Conservation (phyloP, 2,888 invertebrate species). For the Polydrusus pterygomalis region DNA sequence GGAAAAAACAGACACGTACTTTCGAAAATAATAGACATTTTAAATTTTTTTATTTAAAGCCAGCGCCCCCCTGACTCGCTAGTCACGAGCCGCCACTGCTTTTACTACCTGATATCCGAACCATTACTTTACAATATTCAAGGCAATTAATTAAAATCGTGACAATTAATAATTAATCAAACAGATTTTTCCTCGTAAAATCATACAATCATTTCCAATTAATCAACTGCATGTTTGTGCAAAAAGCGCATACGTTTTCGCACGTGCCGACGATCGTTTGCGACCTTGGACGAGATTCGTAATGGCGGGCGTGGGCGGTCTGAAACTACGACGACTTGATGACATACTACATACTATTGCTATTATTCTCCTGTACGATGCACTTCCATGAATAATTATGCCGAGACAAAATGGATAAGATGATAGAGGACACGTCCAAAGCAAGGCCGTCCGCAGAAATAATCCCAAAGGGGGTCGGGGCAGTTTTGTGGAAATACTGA, state of each 20-base stretch:
- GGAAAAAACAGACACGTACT: too few relatives aligned
- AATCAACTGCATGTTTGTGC: slow-evolving; percentile 22
- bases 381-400: slow-evolving; percentile 7
- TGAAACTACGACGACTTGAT: slow-evolving; percentile 16
- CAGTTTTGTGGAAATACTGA: too few relatives aligned
- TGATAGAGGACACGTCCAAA: not conserved
- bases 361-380: slow-evolving; percentile 19
- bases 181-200: slow-evolving; percentile 12
- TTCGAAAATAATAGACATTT: too few relatives aligned
- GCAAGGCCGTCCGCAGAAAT: too few relatives aligned
- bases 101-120: too few relatives aligned
- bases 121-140: not conserved
- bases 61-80: too few relatives aligned
- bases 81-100: too few relatives aligned
- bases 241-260: slow-evolving; percentile 1
- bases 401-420: not conserved
- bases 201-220: not conserved
- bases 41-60: too few relatives aligned
- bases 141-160: slow-evolving; percentile 18
- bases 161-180: slow-evolving; percentile 24
- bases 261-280: slow-evolving; percentile 11
- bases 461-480: too few relatives aligned
- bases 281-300: slow-evolving; percentile 36
- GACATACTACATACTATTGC: slow-evolving; percentile 2
- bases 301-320: slow-evolving; percentile 30